A percentile compares a stretch with the other conserved stretches of the same genome.
These are phyloP conservation scores for Entomobrya proxima DNA, from an alignment of 2,888 invertebrate species.

Conservation along the genomic window DNA sequence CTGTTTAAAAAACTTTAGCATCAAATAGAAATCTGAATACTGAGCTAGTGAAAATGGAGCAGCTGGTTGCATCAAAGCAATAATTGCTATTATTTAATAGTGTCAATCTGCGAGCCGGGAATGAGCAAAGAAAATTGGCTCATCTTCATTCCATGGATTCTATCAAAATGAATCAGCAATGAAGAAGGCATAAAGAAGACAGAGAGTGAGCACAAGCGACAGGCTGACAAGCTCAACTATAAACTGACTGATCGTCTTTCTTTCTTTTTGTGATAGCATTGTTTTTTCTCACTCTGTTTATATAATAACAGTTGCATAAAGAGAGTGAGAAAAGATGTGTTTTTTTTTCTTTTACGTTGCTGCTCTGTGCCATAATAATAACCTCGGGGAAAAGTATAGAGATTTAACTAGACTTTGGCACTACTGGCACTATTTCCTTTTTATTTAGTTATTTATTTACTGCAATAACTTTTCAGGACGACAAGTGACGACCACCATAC, in stretches of 20 bases:
- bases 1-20: background rate
- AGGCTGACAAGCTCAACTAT: constrained; percentile 12
- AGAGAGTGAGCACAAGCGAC: background rate
- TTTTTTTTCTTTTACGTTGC: no score
- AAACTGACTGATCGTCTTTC: constrained; percentile 57
- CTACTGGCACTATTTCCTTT: constrained; percentile 64
- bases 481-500: background rate
- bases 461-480: constrained; percentile 24
- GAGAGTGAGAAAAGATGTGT: constrained; percentile 41
- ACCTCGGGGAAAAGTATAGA: background rate
- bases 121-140: constrained; percentile 67
- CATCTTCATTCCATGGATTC: constrained; percentile 50
- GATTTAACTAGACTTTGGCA: constrained; percentile 62
- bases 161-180: constrained; percentile 58
- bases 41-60: constrained; percentile 35
- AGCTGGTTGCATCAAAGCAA: constrained; percentile 67
- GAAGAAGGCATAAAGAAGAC: constrained; percentile 6
- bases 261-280: constrained; percentile 6
- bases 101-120: constrained; percentile 69
- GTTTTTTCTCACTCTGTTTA: background rate
- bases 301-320: no score
- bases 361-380: background rate
- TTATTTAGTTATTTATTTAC: constrained; percentile 1
- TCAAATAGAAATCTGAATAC: background rate
- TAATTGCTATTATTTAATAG: constrained; percentile 70